Evolutionary conservation across 2,797 vertebrate species (phyloP).

Genomic region (Steatocranus sp.): DNA sequence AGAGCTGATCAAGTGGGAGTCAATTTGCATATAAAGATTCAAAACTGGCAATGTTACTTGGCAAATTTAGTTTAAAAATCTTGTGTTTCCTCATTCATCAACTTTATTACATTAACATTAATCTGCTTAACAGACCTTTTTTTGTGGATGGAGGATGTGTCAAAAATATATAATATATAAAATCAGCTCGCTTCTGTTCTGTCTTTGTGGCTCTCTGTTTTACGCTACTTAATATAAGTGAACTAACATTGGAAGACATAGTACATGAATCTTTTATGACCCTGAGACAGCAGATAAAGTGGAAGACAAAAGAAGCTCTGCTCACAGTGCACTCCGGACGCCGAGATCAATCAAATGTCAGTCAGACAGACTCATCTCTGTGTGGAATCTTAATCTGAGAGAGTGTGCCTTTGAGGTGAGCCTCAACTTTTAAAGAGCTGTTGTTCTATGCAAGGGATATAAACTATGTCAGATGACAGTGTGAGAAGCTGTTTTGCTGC

Average conservation of each 20-base stretch:
- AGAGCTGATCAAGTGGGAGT: background rate
- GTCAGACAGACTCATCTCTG: conserved; percentile 25
- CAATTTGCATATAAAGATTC: conserved; percentile 1
- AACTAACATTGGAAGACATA: conserved; percentile 54
- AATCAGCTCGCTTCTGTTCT: conserved; percentile 23
- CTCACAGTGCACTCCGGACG: conserved; percentile 29
- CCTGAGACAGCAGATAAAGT: conserved; percentile 57
- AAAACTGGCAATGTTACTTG: background rate
- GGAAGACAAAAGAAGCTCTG: conserved; percentile 62
- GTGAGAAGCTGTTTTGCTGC: background rate
- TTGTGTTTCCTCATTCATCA: background rate
- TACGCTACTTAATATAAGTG: conserved; percentile 59
- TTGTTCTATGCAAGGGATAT: background rate
- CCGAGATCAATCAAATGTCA: conserved; percentile 68
- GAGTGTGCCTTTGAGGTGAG: conserved; percentile 2
- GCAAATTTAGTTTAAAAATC: background rate
- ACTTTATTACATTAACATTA: conserved; percentile 2
- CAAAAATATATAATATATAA: conserved; percentile 60
- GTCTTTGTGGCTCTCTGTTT: conserved; percentile 1
- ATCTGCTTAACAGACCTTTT: conserved; percentile 5
- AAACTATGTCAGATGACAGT: background rate
- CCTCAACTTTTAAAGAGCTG: background rate
- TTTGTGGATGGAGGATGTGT: background rate
- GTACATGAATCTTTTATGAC: conserved; percentile 74
- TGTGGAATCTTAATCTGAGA: conserved; percentile 32